phyloP scores from a whole-genome alignment of 2,888 invertebrate species.

The Acanthococcus lagerstroemiae region DNA sequence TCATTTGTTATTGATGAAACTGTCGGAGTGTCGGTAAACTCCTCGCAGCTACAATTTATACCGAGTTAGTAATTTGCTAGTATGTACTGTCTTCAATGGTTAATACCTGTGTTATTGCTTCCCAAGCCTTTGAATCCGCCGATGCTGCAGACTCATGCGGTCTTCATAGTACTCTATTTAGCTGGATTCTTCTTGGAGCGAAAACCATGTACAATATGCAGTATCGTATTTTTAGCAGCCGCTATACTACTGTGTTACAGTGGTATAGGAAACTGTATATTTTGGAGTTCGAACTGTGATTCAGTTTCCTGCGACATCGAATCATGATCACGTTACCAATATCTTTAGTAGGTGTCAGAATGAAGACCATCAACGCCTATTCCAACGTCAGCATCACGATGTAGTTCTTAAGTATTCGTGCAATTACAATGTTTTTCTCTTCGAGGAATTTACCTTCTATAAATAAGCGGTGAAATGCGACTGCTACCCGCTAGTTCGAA shows the following conservation, averaged over 20 bases:
- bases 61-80: too few species aligned
- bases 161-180: slow-evolving; percentile 93
- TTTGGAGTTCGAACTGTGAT: slow-evolving; percentile 78
- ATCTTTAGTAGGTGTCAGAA: too few species aligned
- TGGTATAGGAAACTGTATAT: slow-evolving; percentile 87
- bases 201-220: slow-evolving; percentile 96
- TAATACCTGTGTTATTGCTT: slow-evolving; percentile 91
- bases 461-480: too few species aligned
- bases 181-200: slow-evolving; percentile 94
- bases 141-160: slow-evolving; percentile 87
- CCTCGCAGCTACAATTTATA: too few species aligned
- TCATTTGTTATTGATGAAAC: too few species aligned
- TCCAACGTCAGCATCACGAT: too few species aligned
- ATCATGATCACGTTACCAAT: slow-evolving; percentile 3
- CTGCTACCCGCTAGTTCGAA: too few species aligned
- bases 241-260: slow-evolving; percentile 92
- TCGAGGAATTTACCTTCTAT: too few species aligned
- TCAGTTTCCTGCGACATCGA: slow-evolving; percentile 44
- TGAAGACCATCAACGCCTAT: too few species aligned
- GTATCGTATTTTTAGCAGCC: slow-evolving; percentile 84
- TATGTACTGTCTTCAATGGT: slow-evolving; percentile 96
- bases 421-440: too few species aligned
- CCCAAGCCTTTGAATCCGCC: slow-evolving; percentile 97
- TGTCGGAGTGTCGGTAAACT: too few species aligned
- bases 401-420: too few species aligned